Conservation (phyloP, 2,888 invertebrate species). For the Formica aserva region DNA sequence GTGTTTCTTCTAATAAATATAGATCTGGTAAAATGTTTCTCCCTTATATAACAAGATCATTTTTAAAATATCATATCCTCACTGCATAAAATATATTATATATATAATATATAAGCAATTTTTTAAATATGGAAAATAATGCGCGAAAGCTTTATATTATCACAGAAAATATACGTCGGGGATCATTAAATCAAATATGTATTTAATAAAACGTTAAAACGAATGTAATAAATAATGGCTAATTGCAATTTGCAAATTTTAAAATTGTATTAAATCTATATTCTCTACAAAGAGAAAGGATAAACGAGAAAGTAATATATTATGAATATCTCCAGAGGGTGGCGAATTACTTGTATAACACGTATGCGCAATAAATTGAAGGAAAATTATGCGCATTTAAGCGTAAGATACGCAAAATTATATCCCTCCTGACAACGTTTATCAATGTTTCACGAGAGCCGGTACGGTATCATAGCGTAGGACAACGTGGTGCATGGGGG, state of each 20-base stretch:
- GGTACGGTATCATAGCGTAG: conserved; percentile 27
- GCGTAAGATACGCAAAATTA: conserved; percentile 37
- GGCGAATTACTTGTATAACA: conserved; percentile 28
- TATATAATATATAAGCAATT: neutral
- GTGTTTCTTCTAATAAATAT: neutral
- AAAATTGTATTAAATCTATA: conserved; percentile 31
- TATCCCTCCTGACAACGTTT: conserved; percentile 40
- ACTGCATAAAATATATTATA: neutral
- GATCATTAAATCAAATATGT: conserved; percentile 36
- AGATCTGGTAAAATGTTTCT: neutral
- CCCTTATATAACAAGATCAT: neutral
- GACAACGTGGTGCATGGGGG: conserved; percentile 7
- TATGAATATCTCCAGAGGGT: conserved; percentile 25
- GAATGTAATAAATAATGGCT: conserved; percentile 33
- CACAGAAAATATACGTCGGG: conserved; percentile 3
- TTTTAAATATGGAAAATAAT: conserved; percentile 22
- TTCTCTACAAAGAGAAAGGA: conserved; percentile 23
- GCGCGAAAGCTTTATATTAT: conserved; percentile 8
- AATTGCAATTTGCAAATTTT: conserved; percentile 29
- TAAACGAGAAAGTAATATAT: conserved; percentile 8
- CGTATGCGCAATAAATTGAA: conserved; percentile 35
- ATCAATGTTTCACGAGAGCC: conserved; percentile 33
- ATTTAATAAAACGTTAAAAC: conserved; percentile 33
- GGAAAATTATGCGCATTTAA: conserved; percentile 39
- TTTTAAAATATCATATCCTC: neutral